Evolutionary conservation across 2,888 invertebrate species (phyloP).

Genomic region (Papilio elwesi): DNA sequence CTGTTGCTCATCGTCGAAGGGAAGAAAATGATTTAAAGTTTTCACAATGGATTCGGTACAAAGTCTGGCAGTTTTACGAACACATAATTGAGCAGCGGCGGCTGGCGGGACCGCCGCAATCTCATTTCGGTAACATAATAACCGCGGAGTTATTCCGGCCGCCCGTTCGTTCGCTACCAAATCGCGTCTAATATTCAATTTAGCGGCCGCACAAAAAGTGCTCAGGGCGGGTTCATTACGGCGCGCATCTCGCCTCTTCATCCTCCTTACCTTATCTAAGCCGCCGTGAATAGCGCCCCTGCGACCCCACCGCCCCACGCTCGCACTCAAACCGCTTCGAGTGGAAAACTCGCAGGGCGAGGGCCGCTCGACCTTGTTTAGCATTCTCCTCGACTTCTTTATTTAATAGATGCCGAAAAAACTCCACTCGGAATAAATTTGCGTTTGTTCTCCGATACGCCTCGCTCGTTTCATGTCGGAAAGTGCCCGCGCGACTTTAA

Average conservation of each 20-base stretch:
- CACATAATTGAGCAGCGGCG: constrained; percentile 75
- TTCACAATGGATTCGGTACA: constrained; percentile 69
- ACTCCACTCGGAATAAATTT: constrained; percentile 81
- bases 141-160: constrained; percentile 81
- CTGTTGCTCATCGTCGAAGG: neutral
- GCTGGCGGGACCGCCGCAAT: constrained; percentile 74
- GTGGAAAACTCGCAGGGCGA: constrained; percentile 82
- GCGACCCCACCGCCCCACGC: constrained; percentile 57
- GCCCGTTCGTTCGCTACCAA: constrained; percentile 81
- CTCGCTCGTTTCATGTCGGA: constrained; percentile 68
- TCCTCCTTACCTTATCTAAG: constrained; percentile 84
- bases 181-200: constrained; percentile 84
- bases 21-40: constrained; percentile 54
- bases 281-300: constrained; percentile 78
- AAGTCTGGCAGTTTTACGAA: constrained; percentile 74
- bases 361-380: constrained; percentile 83
- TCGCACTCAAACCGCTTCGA: constrained; percentile 75
- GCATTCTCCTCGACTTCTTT: constrained; percentile 83
- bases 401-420: constrained; percentile 83
- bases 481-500: constrained; percentile 71
- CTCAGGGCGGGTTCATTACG: constrained; percentile 82
- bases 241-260: constrained; percentile 82
- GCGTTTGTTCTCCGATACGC: constrained; percentile 77
- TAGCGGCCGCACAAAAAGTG: constrained; percentile 82
- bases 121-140: constrained; percentile 82